phyloP scores from a whole-genome alignment of 2,797 vertebrate species.

The Amniataba percoides region DNA sequence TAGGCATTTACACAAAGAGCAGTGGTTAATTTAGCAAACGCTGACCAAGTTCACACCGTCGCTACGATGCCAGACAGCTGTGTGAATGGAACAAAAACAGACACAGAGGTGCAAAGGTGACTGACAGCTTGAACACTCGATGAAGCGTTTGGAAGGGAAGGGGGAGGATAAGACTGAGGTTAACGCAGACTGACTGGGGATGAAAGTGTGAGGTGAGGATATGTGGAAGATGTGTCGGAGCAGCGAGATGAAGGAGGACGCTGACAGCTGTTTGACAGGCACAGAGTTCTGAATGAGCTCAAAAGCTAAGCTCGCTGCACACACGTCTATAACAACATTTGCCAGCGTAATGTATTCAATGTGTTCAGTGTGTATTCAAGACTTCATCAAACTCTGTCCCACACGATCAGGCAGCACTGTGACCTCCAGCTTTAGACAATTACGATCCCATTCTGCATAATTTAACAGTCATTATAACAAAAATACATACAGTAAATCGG shows the following conservation, averaged over 20 bases:
- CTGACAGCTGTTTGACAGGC: slow-evolving; percentile 64
- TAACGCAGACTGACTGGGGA: slow-evolving; percentile 62
- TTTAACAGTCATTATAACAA: slow-evolving; percentile 8
- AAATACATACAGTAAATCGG: slow-evolving; percentile 6
- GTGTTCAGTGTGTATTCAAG: slow-evolving; percentile 33
- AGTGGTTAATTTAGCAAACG: slow-evolving; percentile 33
- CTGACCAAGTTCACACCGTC: slow-evolving; percentile 38
- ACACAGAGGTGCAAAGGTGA: slow-evolving; percentile 39
- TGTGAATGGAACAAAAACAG: slow-evolving; percentile 31
- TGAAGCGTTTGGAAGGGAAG: slow-evolving; percentile 40
- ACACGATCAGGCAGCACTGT: slow-evolving; percentile 11
- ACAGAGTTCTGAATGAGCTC: slow-evolving; percentile 53
- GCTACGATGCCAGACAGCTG: slow-evolving; percentile 20
- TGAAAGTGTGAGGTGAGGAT: slow-evolving; percentile 60
- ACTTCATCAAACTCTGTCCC: slow-evolving; percentile 39
- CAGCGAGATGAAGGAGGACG: slow-evolving; percentile 56
- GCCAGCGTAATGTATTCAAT: slow-evolving; percentile 13
- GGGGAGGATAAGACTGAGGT: slow-evolving; percentile 59
- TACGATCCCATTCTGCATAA: slow-evolving; percentile 28
- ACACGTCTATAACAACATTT: slow-evolving; percentile 25
- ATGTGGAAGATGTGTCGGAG: slow-evolving; percentile 61
- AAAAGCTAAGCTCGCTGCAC: slow-evolving; percentile 11
- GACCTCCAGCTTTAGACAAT: slow-evolving; percentile 35
- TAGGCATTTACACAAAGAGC: neutral
- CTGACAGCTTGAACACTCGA: slow-evolving; percentile 64